These are phyloP conservation scores for Thaumetopoea pityocampa DNA, from an alignment of 1,140 invertebrate species.

Conservation along the genomic window DNA sequence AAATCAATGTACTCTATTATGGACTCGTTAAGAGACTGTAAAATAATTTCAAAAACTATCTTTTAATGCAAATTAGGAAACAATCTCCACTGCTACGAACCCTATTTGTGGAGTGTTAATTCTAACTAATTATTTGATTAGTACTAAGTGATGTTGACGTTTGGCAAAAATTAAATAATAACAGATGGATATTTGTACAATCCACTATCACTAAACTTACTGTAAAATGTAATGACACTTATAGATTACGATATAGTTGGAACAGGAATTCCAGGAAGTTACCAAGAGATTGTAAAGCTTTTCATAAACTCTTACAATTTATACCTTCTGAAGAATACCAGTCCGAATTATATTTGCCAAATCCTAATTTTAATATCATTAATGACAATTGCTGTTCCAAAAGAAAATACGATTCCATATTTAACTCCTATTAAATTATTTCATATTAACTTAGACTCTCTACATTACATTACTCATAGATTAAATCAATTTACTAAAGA, in stretches of 20 bases:
- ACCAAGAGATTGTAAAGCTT: not conserved
- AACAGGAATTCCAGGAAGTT: not conserved
- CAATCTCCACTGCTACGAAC: not conserved
- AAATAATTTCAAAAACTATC: not conserved
- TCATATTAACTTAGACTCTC: not conserved
- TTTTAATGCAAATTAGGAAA: not conserved
- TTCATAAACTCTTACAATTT: not conserved
- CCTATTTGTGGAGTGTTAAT: constrained; percentile 1
- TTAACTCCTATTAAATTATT: not conserved
- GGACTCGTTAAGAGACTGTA: too few relatives aligned
- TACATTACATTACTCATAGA: not conserved
- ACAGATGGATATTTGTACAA: not conserved
- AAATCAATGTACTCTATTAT: too few relatives aligned
- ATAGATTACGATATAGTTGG: not conserved
- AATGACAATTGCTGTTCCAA: constrained; percentile 1
- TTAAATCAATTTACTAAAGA: not conserved
- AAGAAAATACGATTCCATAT: not conserved
- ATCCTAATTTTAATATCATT: constrained; percentile 2
- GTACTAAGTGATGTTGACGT: not conserved
- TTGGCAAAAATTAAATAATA: not conserved
- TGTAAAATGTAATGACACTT: not conserved
- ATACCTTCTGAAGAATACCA: not conserved
- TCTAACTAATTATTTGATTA: not conserved
- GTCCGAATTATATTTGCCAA: not conserved
- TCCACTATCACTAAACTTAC: not conserved